Percentiles rank a stretch among this genome's conserved stretches.
These are phyloP conservation scores for Pantala flavescens DNA, from an alignment of 1,140 invertebrate species.

Conservation along the genomic window DNA sequence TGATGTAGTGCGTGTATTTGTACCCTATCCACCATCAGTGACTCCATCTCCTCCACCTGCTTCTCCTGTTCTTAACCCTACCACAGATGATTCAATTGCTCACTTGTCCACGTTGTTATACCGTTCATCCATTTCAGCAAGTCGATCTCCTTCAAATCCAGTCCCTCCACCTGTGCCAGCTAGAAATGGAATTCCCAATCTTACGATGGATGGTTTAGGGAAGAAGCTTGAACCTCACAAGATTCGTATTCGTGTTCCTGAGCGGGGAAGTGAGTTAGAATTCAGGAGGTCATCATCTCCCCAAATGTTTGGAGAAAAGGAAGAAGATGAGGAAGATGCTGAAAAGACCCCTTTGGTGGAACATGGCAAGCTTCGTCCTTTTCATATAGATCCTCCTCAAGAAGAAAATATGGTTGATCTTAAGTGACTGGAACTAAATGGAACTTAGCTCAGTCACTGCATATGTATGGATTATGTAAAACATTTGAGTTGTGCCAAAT, in stretches of 20 bases:
- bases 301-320: not conserved
- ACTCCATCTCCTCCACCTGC: conserved; percentile 32
- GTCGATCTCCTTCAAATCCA: not conserved
- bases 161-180: conserved; percentile 26
- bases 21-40: conserved; percentile 45
- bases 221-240: conserved; percentile 45
- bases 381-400: not conserved
- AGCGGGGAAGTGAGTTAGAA: conserved; percentile 32
- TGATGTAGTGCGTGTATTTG: conserved; percentile 63
- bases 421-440: not conserved
- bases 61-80: not conserved
- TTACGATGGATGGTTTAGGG: conserved; percentile 33
- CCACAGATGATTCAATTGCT: not conserved
- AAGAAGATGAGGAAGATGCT: conserved; percentile 32
- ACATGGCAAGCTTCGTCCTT: conserved; percentile 34
- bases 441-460: too few species aligned
- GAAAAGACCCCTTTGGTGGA: conserved; percentile 51
- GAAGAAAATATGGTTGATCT: not conserved
- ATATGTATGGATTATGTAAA: not conserved
- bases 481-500: not conserved
- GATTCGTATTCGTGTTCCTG: conserved; percentile 48
- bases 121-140: not conserved
- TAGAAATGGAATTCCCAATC: conserved; percentile 18
- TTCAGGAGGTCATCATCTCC: not conserved
- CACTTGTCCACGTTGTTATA: not conserved